Conservation (phyloP, 2,888 invertebrate genomes). For the Drosophila stalkeri region DNA sequence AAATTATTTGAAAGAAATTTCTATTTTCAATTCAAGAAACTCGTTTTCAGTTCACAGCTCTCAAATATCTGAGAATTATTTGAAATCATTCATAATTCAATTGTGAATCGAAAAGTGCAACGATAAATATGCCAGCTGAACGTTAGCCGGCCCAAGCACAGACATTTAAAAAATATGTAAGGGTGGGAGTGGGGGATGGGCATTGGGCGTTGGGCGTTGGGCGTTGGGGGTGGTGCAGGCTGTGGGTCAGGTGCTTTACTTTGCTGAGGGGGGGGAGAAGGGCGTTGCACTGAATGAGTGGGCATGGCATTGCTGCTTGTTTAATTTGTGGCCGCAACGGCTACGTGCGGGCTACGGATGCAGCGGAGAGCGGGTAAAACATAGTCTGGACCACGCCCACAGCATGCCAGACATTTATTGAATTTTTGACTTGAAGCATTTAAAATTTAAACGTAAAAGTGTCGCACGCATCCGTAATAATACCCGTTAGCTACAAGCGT, state of each 20-base stretch:
- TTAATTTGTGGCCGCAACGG: constrained; percentile 33
- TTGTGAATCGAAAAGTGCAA: constrained; percentile 1
- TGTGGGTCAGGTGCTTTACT: neutral
- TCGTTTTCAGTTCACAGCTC: neutral
- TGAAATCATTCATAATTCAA: constrained; percentile 5
- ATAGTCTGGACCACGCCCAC: constrained; percentile 53
- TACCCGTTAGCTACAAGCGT: constrained; percentile 17
- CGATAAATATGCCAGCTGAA: constrained; percentile 1
- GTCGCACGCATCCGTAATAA: constrained; percentile 58
- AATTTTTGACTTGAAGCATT: constrained; percentile 78
- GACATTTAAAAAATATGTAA: neutral
- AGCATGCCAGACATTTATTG: constrained; percentile 68
- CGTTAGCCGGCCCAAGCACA: neutral
- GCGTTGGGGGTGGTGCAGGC: no score
- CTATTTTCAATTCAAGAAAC: neutral
- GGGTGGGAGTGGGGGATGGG: neutral
- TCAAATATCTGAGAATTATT: neutral
- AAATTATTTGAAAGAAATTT: no score
- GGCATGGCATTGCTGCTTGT: neutral
- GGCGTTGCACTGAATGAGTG: neutral
- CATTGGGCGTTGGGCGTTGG: neutral
- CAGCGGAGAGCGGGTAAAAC: constrained; percentile 12
- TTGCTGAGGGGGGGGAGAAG: neutral
- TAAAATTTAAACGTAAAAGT: constrained; percentile 72
- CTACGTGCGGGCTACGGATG: neutral